Conservation (phyloP, 2,797 vertebrate species). For the Buphagus erythrorhynchus region DNA sequence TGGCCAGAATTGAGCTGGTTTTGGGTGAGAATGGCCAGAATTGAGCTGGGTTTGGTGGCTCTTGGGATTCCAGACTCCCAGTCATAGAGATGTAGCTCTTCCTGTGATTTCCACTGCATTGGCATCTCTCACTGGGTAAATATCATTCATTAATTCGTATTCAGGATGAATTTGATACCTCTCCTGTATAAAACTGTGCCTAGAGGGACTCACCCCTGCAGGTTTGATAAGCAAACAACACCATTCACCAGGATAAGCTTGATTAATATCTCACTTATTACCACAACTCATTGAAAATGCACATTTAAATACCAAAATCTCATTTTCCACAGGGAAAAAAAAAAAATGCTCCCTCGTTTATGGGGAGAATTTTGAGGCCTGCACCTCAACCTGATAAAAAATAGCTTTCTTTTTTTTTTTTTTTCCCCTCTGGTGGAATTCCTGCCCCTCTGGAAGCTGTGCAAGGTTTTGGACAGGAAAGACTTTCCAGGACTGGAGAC, state of each 20-base stretch:
- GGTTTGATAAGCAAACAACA: neutral
- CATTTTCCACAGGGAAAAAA: neutral
- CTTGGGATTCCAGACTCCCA: neutral
- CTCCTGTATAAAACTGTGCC: neutral
- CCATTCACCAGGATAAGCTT: neutral
- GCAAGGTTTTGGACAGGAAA: neutral
- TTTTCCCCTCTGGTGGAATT: neutral
- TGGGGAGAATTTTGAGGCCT: neutral
- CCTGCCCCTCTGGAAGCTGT: neutral
- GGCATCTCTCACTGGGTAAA: neutral
- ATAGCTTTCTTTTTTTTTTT: accelerated
- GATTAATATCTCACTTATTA: neutral
- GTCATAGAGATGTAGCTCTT: neutral
- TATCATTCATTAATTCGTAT: neutral
- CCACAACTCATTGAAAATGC: neutral
- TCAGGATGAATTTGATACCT: neutral
- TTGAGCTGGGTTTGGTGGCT: neutral
- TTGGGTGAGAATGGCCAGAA: too few species aligned
- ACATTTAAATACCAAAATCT: neutral
- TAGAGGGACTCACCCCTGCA: neutral
- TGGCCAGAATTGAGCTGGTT: too few species aligned
- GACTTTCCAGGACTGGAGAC: neutral
- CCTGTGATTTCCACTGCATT: accelerated
- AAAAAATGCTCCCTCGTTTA: neutral
- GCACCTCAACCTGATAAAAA: neutral